These are phyloP conservation scores for Phymanthus crucifer DNA, from an alignment of 92 coral and sea anemone species.

Conservation along the genomic window DNA sequence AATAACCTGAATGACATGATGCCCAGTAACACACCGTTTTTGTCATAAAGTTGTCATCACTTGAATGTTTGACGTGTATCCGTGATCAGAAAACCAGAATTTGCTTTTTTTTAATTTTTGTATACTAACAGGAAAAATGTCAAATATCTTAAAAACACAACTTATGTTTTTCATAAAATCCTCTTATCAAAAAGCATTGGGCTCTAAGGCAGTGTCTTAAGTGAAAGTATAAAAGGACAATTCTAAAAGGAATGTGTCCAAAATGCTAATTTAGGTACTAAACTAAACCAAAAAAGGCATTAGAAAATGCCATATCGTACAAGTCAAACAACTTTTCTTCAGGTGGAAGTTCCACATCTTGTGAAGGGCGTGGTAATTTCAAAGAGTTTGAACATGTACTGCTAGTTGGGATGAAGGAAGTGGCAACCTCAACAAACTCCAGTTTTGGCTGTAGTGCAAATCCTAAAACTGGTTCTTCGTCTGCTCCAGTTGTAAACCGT, in stretches of 20 bases:
- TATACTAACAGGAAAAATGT: not conserved
- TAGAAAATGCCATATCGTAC: slow-evolving; percentile 56
- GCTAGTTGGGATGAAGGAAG: slow-evolving; percentile 51
- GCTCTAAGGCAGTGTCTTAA: not conserved
- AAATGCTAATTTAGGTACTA: not conserved
- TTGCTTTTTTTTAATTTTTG: not conserved
- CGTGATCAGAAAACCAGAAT: not conserved
- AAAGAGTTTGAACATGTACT: slow-evolving; percentile 58
- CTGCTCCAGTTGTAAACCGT: slow-evolving; percentile 57
- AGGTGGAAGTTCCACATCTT: slow-evolving; percentile 42
- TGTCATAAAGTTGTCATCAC: not conserved
- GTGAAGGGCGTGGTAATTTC: slow-evolving; percentile 41
- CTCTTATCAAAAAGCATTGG: not conserved
- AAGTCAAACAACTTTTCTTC: slow-evolving; percentile 49
- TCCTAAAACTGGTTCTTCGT: too few species aligned
- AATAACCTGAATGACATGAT: not conserved
- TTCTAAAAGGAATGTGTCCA: not conserved
- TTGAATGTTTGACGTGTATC: too few species aligned
- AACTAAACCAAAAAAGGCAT: slow-evolving; percentile 47
- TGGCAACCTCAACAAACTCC: slow-evolving; percentile 42
- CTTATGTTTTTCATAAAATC: not conserved
- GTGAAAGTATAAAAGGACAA: not conserved
- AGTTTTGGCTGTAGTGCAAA: slow-evolving; percentile 42
- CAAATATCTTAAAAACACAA: not conserved
- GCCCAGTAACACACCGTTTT: not conserved